Base-by-base conservation (phyloP, 1,140 invertebrate species). In the Himalopsyche phryganea region DNA sequence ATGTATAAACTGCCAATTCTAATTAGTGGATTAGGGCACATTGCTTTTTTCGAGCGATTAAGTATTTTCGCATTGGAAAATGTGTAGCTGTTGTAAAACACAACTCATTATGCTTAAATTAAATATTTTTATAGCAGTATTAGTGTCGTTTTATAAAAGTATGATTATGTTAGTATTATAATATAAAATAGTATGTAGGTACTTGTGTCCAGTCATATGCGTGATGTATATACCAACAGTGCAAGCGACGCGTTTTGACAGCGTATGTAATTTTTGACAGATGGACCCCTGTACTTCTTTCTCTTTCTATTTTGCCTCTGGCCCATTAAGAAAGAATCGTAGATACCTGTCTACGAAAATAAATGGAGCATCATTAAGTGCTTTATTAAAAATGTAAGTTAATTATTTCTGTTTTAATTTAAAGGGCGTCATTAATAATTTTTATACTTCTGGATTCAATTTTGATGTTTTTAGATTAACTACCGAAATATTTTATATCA, bases 401-500 rank as follows among this genome's bases (percentile, higher is more conserved):
- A 63, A 63, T 63, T 63, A 63, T 63, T 63, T 58, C 53, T 58
- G 61, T 63, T 63, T 63, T 63, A 63, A 63, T 63, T 58, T 63
- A 63, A 63, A 59, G 61, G 51, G 46, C 36, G 55, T 52, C 59
- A 59, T 62, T 58, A 59, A 63, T 63, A 63, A 63, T 63, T 63
- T 56, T 46, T 40, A 19, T 23, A 46, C 49, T 23, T 36, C 40
- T 32, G 46, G 36, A 53, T 60, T 60, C 45, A 51, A 48, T 51
- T 45, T 41, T n/a, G 13, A 32, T 20, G 49, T 58, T 51, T 51
- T 51, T 1, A 50, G 28, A 44, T 49, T 14, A 14, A 11, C 55
- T 47, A 45, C 46, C 47, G 50, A 53, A 10, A 33, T 23, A 44
- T 45, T 45, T 40, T 4, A 28, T 28, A 28, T 5, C 3, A 28